A percentile compares a stretch with the other conserved stretches of the same genome.
phyloP scores from a whole-genome alignment of 2,797 vertebrate species.

The Urosaurus nigricauda region DNA sequence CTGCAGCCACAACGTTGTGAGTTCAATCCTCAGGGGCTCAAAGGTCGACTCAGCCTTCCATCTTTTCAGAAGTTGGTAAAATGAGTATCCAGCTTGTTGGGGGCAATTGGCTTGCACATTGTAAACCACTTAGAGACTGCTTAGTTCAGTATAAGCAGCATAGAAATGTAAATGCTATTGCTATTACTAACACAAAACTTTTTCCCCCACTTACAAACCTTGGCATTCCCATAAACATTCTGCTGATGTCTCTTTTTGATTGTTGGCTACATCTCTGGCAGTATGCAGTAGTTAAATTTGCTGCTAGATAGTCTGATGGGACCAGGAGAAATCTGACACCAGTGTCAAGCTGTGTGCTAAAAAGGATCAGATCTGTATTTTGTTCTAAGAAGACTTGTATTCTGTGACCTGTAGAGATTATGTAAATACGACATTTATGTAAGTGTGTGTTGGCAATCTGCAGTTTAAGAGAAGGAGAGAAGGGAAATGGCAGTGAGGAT shows the following conservation, averaged over 20 bases:
- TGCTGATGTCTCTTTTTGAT: not conserved
- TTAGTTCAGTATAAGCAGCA: too few species aligned
- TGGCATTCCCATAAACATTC: not conserved
- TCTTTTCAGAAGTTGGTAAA: too few species aligned
- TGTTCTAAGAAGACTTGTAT: not conserved
- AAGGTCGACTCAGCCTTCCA: too few species aligned
- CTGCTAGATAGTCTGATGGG: not conserved
- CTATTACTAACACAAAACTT: too few species aligned
- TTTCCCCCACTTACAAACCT: not conserved
- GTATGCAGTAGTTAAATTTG: not conserved
- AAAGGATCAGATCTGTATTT: not conserved
- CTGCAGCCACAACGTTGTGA: too few species aligned
- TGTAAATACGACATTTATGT: not conserved
- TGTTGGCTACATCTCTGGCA: not conserved
- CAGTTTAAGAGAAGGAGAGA: not conserved
- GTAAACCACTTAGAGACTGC: too few species aligned
- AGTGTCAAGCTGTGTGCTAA: not conserved
- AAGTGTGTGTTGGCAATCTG: not conserved
- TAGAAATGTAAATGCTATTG: too few species aligned
- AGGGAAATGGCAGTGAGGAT: not conserved
- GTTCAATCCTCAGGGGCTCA: too few species aligned
- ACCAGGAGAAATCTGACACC: too few species aligned
- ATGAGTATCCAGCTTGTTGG: too few species aligned
- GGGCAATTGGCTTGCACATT: too few species aligned
- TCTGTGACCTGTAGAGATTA: not conserved